Base-by-base conservation (phyloP, 2,797 vertebrate species). In the Arvicola amphibius region DNA sequence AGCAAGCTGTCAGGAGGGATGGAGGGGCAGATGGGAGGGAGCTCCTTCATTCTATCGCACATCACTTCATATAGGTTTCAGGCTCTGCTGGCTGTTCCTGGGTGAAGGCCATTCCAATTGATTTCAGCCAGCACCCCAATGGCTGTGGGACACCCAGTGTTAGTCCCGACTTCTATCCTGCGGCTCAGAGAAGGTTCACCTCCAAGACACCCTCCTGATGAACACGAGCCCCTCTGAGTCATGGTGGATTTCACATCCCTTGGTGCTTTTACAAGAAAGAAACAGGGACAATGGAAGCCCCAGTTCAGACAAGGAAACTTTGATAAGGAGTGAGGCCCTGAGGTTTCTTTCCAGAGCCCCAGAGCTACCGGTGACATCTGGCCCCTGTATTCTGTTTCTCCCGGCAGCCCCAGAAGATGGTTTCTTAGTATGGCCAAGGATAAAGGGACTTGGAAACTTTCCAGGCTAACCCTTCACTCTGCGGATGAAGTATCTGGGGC, bases 391-490 rank as follows among this genome's bases (percentile, higher is more conserved):
- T 90, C 40, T 90, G 46, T 86, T 81, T 94, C 76, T 46, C 59
- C n/a, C 17, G 32, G 46, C n/a, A 23, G 61, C 61, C 37, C 73
- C 53, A 59, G 63, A 56, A 65, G 77, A 56, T 5, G 51, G 10
- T 80, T 92, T 96, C 92, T 92, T 83, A 89, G 79, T 67, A 91
- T 6, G 34, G 76, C 10, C 34, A 74, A 17, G 74, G 88, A 46
- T 21, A 37, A 80, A 86, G 69, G 78, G 25, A 46, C 51, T 63
- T 88, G 78, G 71, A 48, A 32, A 51, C 37, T 16, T 78, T 69
- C 83, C 61, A 40, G 29, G 8, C 17, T 16, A 56, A 5, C 3
- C 34, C n/a, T 59, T 91, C 40, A 67, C 37, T 61, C n/a, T 92
- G 29, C 16, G 67, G 90, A 67, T 67, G 67, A 92, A 79, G 23